Conservation (phyloP, 2,888 invertebrate species). For the Eulithis testata region DNA sequence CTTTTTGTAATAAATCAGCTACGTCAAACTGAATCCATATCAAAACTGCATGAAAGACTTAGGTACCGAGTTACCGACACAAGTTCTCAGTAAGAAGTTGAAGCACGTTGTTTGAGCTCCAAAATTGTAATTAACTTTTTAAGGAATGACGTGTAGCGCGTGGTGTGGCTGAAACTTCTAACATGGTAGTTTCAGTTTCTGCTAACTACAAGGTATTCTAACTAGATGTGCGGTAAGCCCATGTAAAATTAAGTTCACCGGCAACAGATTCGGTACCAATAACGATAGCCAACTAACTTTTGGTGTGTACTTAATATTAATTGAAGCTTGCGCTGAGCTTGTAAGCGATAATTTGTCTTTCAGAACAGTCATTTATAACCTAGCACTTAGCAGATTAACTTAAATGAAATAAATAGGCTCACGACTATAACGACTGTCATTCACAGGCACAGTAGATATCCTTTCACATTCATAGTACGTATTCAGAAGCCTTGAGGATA, state of each 20-base stretch:
- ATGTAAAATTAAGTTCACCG: conserved; percentile 1
- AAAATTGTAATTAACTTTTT: conserved; percentile 22
- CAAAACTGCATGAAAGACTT: neutral
- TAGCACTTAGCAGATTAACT: neutral
- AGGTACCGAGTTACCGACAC: too few relatives aligned
- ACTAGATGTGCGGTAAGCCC: conserved; percentile 4
- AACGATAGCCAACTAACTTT: conserved; percentile 1
- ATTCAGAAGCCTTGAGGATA: too few relatives aligned
- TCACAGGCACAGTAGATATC: too few relatives aligned
- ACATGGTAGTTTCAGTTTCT: conserved; percentile 20
- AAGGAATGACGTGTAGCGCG: conserved; percentile 7
- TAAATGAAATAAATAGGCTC: neutral
- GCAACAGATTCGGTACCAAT: neutral
- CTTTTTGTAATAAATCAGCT: too few relatives aligned
- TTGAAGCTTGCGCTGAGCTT: conserved; percentile 1
- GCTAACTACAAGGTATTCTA: conserved; percentile 14
- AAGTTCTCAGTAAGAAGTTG: neutral
- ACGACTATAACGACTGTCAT: too few relatives aligned
- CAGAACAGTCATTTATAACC: neutral
- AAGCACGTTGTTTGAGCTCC: neutral
- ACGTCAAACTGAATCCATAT: neutral
- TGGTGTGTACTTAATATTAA: neutral
- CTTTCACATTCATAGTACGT: too few relatives aligned
- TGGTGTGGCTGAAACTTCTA: conserved; percentile 12
- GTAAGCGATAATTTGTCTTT: neutral